Evolutionary conservation across 2,888 invertebrate genomes (phyloP), one percentile per base, ranked within the genome.

Genomic region (Crepidodera aurea): DNA sequence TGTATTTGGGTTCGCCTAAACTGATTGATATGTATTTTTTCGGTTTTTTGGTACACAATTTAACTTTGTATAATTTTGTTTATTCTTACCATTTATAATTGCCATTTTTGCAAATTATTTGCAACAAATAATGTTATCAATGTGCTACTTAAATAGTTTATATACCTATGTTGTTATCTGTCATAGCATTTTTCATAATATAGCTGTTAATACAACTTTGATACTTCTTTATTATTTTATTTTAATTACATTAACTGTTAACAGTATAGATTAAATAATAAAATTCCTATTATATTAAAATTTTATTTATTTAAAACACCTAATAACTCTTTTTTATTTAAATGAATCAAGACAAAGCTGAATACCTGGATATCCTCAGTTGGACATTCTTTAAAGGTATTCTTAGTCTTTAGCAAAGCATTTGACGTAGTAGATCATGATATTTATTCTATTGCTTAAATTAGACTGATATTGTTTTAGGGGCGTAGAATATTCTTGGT

Each of bases 101-200:
- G 60, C 64, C 51, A 57, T 68, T 65, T 64, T 55, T 64, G 68
- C 63, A 61, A 64, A 55, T 66, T 66, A 59, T 67, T 67, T 62
- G 67, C 64, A 65, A 64, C 60, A 65, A 67, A 67, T 66, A 67
- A 68, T 71, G 71, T 73, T 71, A 71, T 71, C 68, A 71, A 73
- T 74, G 72, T 74, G 73, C 74, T 75, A 74, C 73, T 74, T 73
- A 72, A 69, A 75, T 75, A 73, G 70, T 72, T 73, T 73, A 71
- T 73, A 67, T 66, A 64, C 66, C 63, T 69, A 67, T 66, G 69
- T 69, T 71, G 66, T 68, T 71, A 72, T 69, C 64, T 68, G 71
- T 73, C 60, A 71, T 73, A 68, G 71, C 71, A 71, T 71, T 73
- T 71, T 69, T 68, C 72, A 71, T 70, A 73, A 70, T 71, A 68